These are phyloP conservation scores for Palloptera scutellata DNA, from an alignment of 2,888 invertebrate genomes.

Conservation along the genomic window DNA sequence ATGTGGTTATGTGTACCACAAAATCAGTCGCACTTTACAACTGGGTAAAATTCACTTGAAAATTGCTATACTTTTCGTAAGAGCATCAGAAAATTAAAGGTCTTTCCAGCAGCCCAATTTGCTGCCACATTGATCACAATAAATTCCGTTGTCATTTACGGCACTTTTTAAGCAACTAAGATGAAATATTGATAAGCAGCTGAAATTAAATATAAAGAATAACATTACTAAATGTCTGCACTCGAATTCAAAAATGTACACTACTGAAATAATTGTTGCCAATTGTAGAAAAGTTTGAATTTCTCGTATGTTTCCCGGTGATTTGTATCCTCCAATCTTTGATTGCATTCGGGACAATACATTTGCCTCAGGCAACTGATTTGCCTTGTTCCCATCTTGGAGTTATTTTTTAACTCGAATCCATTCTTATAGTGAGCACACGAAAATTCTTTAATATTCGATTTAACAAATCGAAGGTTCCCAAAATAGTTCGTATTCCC, in stretches of 20 bases:
- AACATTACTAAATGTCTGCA: neutral
- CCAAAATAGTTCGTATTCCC: slow-evolving; percentile 31
- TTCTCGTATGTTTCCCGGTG: slow-evolving; percentile 32
- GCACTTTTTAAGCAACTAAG: slow-evolving; percentile 46
- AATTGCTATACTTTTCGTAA: too few species aligned
- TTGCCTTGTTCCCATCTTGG: slow-evolving; percentile 6
- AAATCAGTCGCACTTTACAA: too few species aligned
- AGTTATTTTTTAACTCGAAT: slow-evolving; percentile 22
- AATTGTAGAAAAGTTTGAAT: slow-evolving; percentile 45
- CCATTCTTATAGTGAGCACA: slow-evolving; percentile 43
- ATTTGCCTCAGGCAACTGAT: slow-evolving; percentile 54
- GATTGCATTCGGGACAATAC: slow-evolving; percentile 55
- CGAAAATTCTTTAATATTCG: slow-evolving; percentile 46
- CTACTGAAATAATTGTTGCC: too few species aligned
- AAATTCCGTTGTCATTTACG: slow-evolving; percentile 48
- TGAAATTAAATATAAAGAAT: slow-evolving; percentile 29
- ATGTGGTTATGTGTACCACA: too few species aligned
- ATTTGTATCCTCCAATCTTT: slow-evolving; percentile 47
- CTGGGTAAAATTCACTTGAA: too few species aligned
- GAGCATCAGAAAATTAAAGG: neutral
- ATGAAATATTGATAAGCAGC: slow-evolving; percentile 52
- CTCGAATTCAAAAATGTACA: too few species aligned
- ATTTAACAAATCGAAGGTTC: slow-evolving; percentile 17
- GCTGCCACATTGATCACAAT: slow-evolving; percentile 53
- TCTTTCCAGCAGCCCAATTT: slow-evolving; percentile 52